Base-by-base conservation (phyloP, 2,797 vertebrate genomes). In the Todus mexicanus region DNA sequence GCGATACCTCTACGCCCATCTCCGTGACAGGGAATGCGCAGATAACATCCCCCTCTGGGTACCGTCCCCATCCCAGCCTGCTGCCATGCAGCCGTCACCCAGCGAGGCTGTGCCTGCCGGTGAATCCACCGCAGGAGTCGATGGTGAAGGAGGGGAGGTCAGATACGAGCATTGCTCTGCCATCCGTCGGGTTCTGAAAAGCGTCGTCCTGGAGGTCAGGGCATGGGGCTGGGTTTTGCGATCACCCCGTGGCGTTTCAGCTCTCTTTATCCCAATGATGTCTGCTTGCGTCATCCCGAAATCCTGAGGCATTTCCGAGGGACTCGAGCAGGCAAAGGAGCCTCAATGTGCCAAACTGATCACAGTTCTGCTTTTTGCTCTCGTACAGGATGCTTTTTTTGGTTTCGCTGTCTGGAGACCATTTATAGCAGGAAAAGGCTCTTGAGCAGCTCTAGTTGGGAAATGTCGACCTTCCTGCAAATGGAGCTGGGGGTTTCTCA, bases 61-160 rank as follows among this genome's bases (percentile, higher is more conserved):
- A 7, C 47, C 45, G 29, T 42, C 27, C 63, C 15, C 26, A 40
- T 10, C 21, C 37, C 37, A 56, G 19, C 37, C 51, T 0, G 0
- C n/a, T 54, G 57, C 4, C 2, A 29, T 45, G 8, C 1, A 2
- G 25, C 59, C 13, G 1, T 79, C 69, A 18, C 61, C 31, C 45
- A 25, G 73, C 0, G 2, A 57, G 51, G 25, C 54, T 6, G 14
- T 2, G 29, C 43, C 61, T 63, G 54, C 5, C 0, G 0, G 59
- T 45, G 56, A 56, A 87, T 31, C 25, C n/a, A 7, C 40, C 0
- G 1, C 45, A 19, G 68, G 45, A 29, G 22, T 6, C 0, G 0
- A 7, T 19, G 50, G 47, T 18, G 38, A 69, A 27, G 37, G 31
- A 47, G 45, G 25, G 27, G 59, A 51, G 21, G 50, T 47, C 59